Base-by-base conservation (phyloP, 2,888 invertebrate genomes). In the Aethes cnicana region DNA sequence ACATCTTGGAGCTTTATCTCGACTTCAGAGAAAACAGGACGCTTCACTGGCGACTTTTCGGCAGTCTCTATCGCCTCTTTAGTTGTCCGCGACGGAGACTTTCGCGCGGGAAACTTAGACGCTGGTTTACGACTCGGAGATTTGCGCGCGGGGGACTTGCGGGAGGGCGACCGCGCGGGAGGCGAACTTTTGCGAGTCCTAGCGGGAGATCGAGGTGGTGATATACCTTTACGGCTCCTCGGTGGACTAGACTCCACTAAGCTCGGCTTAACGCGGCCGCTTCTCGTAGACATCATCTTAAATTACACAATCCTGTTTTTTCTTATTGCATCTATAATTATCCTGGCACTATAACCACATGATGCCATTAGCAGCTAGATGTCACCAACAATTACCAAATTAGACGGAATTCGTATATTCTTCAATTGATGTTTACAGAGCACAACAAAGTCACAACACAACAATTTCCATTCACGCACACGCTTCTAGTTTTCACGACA, bases 111-210 rank as follows among this genome's bases (percentile, higher is more conserved):
- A 66, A 74, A 84, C 56, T 82, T 81, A 0, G 79, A 74, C 1
- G 68, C 79, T 12, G 87, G 71, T 63, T 88, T 89, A 52, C 87
- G 78, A 55, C 82, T 80, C 2, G 91, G 90, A 6, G 91, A 91
- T 53, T 90, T 91, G 36, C 90, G 77, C 7, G 87, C 74, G 9
- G 91, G 91, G 16, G 91, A 91, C 62, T 91, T 91, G 3, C 90
- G 84, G 11, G 82, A 76, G 23, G 86, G 74, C 5, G 80, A 69
- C 33, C 80, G 79, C 54, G 74, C 77, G 56, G 73, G 66, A 49
- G 84, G 77, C 21, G 86, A 86, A 71, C 67, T 79, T 78, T 84
- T 86, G 41, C 82, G 73, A 17, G 67, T 69, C 74, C 88, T 80
- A 57, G 81, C 85, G 68, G 90, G 88, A 70, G 90, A 89, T 46